Percentiles rank a stretch among this genome's conserved stretches.
phyloP scores from a whole-genome alignment of 2,888 invertebrate genomes.

The Latrodectus hesperus region DNA sequence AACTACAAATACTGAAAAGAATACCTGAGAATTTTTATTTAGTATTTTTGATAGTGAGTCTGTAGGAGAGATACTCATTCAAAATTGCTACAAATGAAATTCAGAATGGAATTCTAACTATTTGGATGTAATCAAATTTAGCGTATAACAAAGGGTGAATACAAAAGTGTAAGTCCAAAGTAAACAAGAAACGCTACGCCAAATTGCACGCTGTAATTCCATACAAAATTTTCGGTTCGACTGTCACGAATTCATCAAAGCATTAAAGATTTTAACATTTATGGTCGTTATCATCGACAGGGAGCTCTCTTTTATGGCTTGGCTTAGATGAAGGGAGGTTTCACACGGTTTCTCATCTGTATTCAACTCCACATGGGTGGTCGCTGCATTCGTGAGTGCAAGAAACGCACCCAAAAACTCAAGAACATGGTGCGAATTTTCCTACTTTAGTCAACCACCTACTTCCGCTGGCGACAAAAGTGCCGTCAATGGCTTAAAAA shows the following conservation, averaged over 20 bases:
- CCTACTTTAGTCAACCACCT: neutral
- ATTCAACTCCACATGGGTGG: conserved; percentile 35
- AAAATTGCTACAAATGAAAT: no score
- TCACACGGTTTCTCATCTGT: neutral
- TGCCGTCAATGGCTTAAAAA: neutral
- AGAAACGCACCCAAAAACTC: neutral
- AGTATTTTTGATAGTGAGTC: no score
- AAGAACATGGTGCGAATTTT: neutral
- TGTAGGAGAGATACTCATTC: no score
- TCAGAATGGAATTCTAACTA: no score
- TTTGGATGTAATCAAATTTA: no score
- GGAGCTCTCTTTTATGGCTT: neutral
- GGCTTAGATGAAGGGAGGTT: neutral
- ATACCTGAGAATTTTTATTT: no score
- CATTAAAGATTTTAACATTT: conserved; percentile 14
- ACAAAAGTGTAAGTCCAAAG: neutral
- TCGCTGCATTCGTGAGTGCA: conserved; percentile 10
- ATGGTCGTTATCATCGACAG: neutral
- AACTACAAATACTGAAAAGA: no score
- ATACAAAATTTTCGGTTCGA: conserved; percentile 12
- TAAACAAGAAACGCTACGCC: neutral
- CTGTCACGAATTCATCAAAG: conserved; percentile 19
- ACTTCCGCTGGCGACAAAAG: conserved; percentile 1
- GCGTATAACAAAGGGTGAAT: no score
- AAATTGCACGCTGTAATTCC: neutral